phyloP scores from a whole-genome alignment of 2,113 vertebrate genomes.

The Malurus alboscapulatus region DNA sequence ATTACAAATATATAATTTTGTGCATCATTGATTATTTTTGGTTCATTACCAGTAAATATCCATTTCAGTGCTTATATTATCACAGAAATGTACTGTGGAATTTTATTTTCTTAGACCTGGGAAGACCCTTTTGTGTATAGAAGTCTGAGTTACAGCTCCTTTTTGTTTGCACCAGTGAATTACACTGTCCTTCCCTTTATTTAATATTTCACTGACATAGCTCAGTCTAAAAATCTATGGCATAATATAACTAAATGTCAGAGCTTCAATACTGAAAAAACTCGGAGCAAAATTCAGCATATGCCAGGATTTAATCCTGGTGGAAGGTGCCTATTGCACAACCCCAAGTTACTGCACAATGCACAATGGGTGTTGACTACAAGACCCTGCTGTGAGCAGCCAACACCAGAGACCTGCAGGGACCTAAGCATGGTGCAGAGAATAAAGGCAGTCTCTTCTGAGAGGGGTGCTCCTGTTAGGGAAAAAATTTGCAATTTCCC shows the following conservation, averaged over 20 bases:
- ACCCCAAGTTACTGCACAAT: not conserved
- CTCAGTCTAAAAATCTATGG: not conserved
- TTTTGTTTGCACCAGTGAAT: not conserved
- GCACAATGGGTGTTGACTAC: not conserved
- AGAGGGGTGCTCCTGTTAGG: not conserved
- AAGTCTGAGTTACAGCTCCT: not conserved
- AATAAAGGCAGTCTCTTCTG: not conserved
- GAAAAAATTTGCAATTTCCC: not conserved
- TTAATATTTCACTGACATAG: not conserved
- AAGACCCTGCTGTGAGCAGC: not conserved
- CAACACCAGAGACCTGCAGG: not conserved
- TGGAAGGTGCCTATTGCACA: not conserved
- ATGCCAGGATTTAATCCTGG: not conserved
- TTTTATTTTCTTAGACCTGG: not conserved
- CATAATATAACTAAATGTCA: not conserved
- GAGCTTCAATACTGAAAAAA: not conserved
- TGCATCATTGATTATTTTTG: not conserved
- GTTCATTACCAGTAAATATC: not conserved
- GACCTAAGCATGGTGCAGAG: accelerated
- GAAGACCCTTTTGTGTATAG: not conserved
- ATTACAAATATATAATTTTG: not conserved
- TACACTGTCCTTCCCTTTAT: not conserved
- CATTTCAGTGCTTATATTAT: not conserved
- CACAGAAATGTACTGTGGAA: not conserved
- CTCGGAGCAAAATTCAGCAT: not conserved